Evolutionary conservation across 1,140 invertebrate genomes (phyloP), one percentile per base, ranked within the genome.

Genomic region (Papilio machaon): DNA sequence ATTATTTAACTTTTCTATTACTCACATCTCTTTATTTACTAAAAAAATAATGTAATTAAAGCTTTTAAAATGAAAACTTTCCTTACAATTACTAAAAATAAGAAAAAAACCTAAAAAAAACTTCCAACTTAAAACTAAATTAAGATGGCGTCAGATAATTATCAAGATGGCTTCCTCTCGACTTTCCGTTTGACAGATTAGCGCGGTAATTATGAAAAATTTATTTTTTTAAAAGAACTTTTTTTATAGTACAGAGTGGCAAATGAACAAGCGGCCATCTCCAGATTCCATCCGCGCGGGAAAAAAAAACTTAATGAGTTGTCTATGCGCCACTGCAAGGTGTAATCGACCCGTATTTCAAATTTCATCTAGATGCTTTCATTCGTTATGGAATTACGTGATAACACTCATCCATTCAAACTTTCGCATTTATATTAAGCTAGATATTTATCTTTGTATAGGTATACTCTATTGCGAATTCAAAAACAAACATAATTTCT

Each of bases 181-280:
- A 70, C 64, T 35, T 70, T 35, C 64, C 64, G 64, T 70, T 70
- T 70, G 64, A 70, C 64, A 11, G 64, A 70, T 70, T 38, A 70
- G 35, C 64, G 64, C 30, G 11, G 64, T 70, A 70, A 70, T 70
- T 70, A 70, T 70, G 64, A 70, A 70, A 70, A 70, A 35, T 15
- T 70, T 70, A 19, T 23, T 30, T 19, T 38, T 35, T 35, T 35
- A 38, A 70, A 35, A 58, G 17, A 58, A 58, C 54, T 58, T 30
- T 19, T 58, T 52, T 58, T 58, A n/a, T n/a, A 54, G 38, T 30
- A 30, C 38, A 43, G 7, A n/a, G 17, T 58, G 7, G 17, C 17
- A 58, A 58, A 58, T 17, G 54, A 19, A 17, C 54, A 58, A n/a
- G n/a, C 54, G 13, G n/a, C 38, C 38, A 43, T 43, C 38, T 43